Percentiles rank a stretch among this genome's conserved stretches.
These are phyloP conservation scores for Ctena decussata DNA, from an alignment of 2,888 invertebrate species.

Conservation along the genomic window DNA sequence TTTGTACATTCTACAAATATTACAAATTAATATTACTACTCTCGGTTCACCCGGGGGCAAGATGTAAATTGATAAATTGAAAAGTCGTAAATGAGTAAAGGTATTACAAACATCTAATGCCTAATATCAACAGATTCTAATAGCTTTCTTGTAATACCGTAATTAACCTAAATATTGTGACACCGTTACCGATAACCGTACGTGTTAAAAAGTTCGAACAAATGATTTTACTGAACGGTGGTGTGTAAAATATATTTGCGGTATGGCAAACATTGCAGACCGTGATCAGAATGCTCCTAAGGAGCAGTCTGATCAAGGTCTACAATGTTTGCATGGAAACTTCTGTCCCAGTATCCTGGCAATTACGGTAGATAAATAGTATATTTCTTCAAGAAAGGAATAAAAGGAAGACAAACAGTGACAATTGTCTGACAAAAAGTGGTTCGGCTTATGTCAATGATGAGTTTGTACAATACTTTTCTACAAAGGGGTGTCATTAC, in stretches of 20 bases:
- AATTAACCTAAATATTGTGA: no score
- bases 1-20: no score
- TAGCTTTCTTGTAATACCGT: constrained; percentile 15
- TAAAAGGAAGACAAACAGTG: not conserved
- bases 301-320: no score
- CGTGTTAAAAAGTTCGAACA: no score
- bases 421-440: not conserved
- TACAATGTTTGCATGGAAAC: no score
- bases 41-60: not conserved
- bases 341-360: no score
- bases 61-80: not conserved
- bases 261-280: no score
- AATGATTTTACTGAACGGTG: no score
- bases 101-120: not conserved
- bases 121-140: constrained; percentile 12
- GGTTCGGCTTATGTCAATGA: constrained; percentile 10
- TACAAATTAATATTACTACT: not conserved
- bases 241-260: no score
- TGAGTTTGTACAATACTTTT: constrained; percentile 12
- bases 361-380: constrained; percentile 3
- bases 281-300: no score
- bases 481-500: not conserved
- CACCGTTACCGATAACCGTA: no score
- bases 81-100: not conserved
- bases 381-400: not conserved